Evolutionary conservation across 1,140 invertebrate genomes (phyloP).

Genomic region (Uloborus diversus): DNA sequence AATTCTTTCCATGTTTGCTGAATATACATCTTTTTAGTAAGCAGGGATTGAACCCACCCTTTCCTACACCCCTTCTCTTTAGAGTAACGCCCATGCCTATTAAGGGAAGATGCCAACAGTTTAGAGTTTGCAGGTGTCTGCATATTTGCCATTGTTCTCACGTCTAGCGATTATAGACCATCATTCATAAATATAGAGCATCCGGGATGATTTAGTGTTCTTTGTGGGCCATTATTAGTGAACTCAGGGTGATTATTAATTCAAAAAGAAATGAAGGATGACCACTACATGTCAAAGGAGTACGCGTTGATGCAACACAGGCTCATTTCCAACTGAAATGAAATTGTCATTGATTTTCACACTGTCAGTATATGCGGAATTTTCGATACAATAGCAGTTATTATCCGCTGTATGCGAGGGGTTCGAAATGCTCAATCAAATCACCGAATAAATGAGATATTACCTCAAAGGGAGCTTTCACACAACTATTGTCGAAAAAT

Average conservation of each 20-base stretch:
- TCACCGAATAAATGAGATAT: no score
- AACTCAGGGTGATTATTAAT: constrained; percentile 30
- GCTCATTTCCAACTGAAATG: neutral
- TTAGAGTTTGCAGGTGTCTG: constrained; percentile 28
- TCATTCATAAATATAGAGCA: constrained; percentile 49
- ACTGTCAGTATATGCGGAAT: no score
- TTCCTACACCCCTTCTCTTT: neutral
- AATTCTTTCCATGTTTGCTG: constrained; percentile 1
- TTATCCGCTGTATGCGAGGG: no score
- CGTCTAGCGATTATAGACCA: constrained; percentile 43
- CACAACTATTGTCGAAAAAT: no score
- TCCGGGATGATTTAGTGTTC: constrained; percentile 38
- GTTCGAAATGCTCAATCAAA: no score
- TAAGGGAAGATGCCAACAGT: constrained; percentile 21
- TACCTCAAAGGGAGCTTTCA: no score
- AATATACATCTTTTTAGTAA: constrained; percentile 10
- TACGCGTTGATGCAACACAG: constrained; percentile 4
- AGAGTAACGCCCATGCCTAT: constrained; percentile 12
- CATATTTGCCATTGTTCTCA: constrained; percentile 50
- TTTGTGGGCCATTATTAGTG: constrained; percentile 20
- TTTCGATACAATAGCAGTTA: no score
- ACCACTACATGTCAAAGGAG: neutral
- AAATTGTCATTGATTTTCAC: constrained; percentile 21
- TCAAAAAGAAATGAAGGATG: constrained; percentile 51
- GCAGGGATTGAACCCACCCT: neutral